phyloP scores from a whole-genome alignment of 2,113 vertebrate genomes.

The Upupa epops region DNA sequence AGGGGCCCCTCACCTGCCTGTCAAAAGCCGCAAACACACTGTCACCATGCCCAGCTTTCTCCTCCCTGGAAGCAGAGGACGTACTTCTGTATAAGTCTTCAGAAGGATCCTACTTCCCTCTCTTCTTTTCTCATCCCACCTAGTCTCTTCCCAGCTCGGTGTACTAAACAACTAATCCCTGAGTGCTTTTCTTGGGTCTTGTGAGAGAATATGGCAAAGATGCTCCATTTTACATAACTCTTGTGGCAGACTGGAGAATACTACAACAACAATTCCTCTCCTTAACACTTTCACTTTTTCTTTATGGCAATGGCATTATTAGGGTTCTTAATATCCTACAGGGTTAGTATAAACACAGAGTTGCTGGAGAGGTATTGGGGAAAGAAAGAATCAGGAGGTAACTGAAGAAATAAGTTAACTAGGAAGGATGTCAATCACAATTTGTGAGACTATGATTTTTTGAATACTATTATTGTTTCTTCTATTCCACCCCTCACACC shows the following conservation, averaged over 20 bases:
- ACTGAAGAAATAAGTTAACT: neutral
- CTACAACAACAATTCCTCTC: neutral
- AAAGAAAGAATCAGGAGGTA: neutral
- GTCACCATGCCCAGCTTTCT: neutral
- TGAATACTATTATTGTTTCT: neutral
- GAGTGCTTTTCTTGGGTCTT: neutral
- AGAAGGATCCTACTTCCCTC: neutral
- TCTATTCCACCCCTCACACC: neutral
- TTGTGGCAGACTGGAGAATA: neutral
- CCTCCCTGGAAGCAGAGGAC: neutral
- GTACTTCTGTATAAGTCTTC: neutral
- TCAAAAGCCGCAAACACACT: slow-evolving; percentile 34
- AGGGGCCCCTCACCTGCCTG: slow-evolving; percentile 12
- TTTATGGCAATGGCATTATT: neutral
- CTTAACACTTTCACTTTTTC: neutral
- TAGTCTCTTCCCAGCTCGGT: neutral
- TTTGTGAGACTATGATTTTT: neutral
- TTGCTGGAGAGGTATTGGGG: neutral
- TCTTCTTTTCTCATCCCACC: neutral
- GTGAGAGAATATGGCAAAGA: neutral
- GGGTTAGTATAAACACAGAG: neutral
- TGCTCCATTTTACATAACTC: neutral
- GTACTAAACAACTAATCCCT: neutral
- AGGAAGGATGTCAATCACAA: neutral
- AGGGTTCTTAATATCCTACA: neutral